Conservation (phyloP, 2,888 invertebrate species). For the Polyommatus icarus region DNA sequence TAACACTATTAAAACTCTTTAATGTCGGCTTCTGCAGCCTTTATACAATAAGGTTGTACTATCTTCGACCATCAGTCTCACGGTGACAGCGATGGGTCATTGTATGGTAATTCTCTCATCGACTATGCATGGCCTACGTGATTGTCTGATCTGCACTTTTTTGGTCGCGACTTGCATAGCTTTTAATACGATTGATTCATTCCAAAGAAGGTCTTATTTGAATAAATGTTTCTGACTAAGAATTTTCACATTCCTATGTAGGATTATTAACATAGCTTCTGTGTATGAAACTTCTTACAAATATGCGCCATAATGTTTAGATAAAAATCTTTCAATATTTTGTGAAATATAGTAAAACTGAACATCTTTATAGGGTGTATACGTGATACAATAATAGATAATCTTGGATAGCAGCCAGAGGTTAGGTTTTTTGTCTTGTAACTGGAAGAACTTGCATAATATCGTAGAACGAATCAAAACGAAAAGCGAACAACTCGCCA, state of each 20-base stretch:
- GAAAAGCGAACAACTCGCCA: constrained; percentile 33
- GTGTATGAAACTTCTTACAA: no score
- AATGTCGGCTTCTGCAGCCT: background rate
- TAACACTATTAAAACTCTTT: background rate
- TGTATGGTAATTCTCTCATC: constrained; percentile 56
- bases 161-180: constrained; percentile 39
- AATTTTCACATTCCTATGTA: background rate
- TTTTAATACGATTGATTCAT: constrained; percentile 33
- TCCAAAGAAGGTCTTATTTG: background rate
- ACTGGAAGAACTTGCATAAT: background rate
- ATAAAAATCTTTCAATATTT: background rate
- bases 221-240: background rate
- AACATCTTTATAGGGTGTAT: background rate
- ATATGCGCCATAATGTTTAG: background rate
- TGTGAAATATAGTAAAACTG: no score
- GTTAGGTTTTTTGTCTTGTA: background rate
- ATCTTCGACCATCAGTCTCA: constrained; percentile 13
- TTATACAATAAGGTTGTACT: background rate
- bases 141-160: constrained; percentile 36
- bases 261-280: no score
- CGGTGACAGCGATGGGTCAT: constrained; percentile 46
- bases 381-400: no score
- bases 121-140: constrained; percentile 44
- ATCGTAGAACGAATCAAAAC: background rate
- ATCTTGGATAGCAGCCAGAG: no score